Conservation (phyloP, 1,140 invertebrate species). For the Trichonephila clavata region DNA sequence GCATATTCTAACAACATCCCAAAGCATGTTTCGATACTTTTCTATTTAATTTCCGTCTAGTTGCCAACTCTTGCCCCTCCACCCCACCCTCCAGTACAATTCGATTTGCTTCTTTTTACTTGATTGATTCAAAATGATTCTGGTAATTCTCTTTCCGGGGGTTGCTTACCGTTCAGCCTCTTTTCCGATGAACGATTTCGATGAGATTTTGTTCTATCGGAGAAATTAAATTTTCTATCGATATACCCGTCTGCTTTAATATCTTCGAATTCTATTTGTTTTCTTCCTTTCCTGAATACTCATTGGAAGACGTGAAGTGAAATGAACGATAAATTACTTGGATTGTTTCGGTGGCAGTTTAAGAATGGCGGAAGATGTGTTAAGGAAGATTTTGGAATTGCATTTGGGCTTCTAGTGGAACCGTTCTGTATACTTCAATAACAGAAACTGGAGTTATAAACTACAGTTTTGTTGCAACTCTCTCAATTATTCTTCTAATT, state of each 20-base stretch:
- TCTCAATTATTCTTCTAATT: too few species aligned
- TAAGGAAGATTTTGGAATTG: not conserved
- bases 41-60: conserved; percentile 60
- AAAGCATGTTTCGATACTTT: conserved; percentile 42
- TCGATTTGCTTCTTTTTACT: conserved; percentile 48
- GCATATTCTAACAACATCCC: conserved; percentile 47
- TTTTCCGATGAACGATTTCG: conserved; percentile 49
- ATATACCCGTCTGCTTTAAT: not conserved
- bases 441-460: too few species aligned
- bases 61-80: conserved; percentile 11
- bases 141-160: conserved; percentile 43
- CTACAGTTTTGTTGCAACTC: too few species aligned
- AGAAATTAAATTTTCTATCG: conserved; percentile 54
- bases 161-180: not conserved
- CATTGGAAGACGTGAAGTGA: not conserved
- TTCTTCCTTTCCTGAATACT: not conserved
- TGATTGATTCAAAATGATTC: conserved; percentile 58
- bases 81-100: not conserved
- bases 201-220: conserved; percentile 29
- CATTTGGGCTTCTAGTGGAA: not conserved
- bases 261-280: conserved; percentile 34
- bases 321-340: conserved; percentile 43
- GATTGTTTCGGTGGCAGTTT: not conserved
- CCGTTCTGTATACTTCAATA: too few species aligned
- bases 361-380: not conserved